Percentiles rank a stretch among this genome's conserved stretches.
Conservation (phyloP, 2,888 invertebrate genomes). For the Hesperia comma region DNA sequence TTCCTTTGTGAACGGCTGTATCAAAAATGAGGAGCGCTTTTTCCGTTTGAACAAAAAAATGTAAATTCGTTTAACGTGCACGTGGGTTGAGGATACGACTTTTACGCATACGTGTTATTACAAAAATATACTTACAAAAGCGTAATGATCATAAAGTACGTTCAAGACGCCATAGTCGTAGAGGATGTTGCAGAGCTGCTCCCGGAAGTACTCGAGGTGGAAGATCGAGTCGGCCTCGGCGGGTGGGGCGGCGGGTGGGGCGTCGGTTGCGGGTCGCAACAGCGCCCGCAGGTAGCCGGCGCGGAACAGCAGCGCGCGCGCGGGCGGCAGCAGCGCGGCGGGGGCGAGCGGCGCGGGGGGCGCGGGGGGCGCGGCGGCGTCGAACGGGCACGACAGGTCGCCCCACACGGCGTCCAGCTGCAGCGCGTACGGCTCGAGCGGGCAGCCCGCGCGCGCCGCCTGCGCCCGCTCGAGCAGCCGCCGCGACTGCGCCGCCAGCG, state of each 20-base stretch:
- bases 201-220: slow-evolving; percentile 44
- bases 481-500: slow-evolving; percentile 5
- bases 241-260: no score
- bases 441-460: background rate
- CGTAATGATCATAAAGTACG: slow-evolving; percentile 60
- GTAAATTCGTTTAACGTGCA: no score
- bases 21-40: no score
- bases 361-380: slow-evolving; percentile 41
- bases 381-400: slow-evolving; percentile 58
- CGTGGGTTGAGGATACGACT: no score
- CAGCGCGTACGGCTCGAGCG: slow-evolving; percentile 48
- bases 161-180: slow-evolving; percentile 54
- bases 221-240: slow-evolving; percentile 43
- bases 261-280: background rate
- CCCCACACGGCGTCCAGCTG: slow-evolving; percentile 53
- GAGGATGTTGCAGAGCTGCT: slow-evolving; percentile 49
- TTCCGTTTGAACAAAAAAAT: no score
- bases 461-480: background rate
- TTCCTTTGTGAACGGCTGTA: no score
- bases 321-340: slow-evolving; percentile 47
- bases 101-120: no score
- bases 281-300: slow-evolving; percentile 44
- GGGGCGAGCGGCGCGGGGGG: slow-evolving; percentile 49
- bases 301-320: slow-evolving; percentile 52
- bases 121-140: slow-evolving; percentile 60